Evolutionary conservation across 1,140 invertebrate genomes (phyloP), one percentile per base, ranked within the genome.

Genomic region (Neodiprion lecontei): DNA sequence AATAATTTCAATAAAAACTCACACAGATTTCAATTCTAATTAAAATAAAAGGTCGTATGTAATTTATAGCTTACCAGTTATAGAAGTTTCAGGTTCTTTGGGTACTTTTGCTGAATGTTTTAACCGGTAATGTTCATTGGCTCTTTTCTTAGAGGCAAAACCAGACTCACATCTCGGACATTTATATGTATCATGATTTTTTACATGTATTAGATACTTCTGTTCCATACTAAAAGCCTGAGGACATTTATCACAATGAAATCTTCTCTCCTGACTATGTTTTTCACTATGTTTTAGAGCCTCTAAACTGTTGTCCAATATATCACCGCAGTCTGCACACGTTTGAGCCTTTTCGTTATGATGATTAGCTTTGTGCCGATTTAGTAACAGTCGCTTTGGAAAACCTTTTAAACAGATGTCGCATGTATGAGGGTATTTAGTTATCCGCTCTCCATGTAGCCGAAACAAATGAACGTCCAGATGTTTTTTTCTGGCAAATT

Each of bases 121-220:
- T 12, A 75, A 70, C 65, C 76, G 84, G 47, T 80, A 85, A 69
- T 82, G 84, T 65, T 83, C 80, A 8, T 83, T 81, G 0, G 78
- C 81, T 10, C 81, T 82, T 47, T 79, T 81, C 72, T 86, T 86
- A 1, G 84, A 86, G 1, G 86, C 84, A 75, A 85, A 86, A 14
- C 79, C 81, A 47, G 83, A 80, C 14, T 86, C 80, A 28, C 86
- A 87, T 0, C 79, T 81, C 5, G 83, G 67, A 77, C 86, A 87
- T 76, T 86, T 86, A 53, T 87, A 82, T 70, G 82, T 85, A 72
- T 86, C 79, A 73, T 87, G 86, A 78, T 86, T 85, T 67, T 87
- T 80, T 48, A 88, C 83, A 74, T 88, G 87, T 40, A 80, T 78
- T 8, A 85, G 72, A 78, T 86, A 87, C 65, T 86, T 87, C 67